phyloP scores from a whole-genome alignment of 2,113 vertebrate genomes.

The Nannobrachium achirus region DNA sequence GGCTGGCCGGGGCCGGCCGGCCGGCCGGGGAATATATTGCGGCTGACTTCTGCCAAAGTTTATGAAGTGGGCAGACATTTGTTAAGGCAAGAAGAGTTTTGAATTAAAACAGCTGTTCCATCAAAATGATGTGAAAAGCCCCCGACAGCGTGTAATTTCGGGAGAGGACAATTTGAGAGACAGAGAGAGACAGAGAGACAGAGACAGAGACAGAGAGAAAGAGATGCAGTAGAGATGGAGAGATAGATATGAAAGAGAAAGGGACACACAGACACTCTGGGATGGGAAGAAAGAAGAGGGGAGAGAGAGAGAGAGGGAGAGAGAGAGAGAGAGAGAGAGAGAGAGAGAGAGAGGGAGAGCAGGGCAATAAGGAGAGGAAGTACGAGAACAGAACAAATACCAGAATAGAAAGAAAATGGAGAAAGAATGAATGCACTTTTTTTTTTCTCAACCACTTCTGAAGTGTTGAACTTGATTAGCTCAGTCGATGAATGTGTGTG shows the following conservation, averaged over 20 bases:
- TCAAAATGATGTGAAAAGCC: conserved; percentile 58
- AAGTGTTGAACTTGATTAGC: conserved; percentile 56
- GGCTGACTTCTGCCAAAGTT: conserved; percentile 51
- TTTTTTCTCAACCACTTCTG: conserved; percentile 17
- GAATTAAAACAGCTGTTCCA: conserved; percentile 61
- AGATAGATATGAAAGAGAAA: neutral
- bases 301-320: neutral
- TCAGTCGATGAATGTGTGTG: no score
- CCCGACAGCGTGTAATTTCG: conserved; percentile 71
- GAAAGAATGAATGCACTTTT: no score
- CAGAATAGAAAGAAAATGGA: neutral
- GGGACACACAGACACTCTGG: neutral
- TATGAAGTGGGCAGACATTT: conserved; percentile 36
- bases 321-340: neutral
- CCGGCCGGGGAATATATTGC: conserved; percentile 36
- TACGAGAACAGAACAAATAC: neutral
- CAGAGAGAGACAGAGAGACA: conserved; percentile 14
- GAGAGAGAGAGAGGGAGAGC: neutral
- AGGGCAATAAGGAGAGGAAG: no score
- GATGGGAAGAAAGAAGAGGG: neutral
- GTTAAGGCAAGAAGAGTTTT: conserved; percentile 27
- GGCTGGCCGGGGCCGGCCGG: no score
- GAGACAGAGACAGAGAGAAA: neutral
- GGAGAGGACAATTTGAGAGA: conserved; percentile 49
- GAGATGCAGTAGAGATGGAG: neutral